These are phyloP conservation scores for Leucoma salicis DNA, from an alignment of 2,888 invertebrate species.

Conservation along the genomic window DNA sequence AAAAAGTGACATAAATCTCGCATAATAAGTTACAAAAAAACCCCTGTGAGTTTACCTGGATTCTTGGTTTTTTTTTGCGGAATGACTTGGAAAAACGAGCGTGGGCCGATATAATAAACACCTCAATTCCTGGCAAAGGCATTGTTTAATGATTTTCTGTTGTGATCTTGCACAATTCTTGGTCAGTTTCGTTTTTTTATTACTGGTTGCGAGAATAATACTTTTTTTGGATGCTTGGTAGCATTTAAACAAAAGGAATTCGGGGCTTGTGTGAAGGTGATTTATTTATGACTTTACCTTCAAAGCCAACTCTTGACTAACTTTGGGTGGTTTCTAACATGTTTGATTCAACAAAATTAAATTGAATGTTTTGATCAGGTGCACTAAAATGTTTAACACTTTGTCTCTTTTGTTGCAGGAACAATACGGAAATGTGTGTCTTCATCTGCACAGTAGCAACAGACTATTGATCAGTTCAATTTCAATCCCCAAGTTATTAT, in stretches of 20 bases:
- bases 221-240: conserved; percentile 76
- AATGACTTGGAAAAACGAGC: conserved; percentile 62
- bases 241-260: conserved; percentile 78
- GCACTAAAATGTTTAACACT: conserved; percentile 50
- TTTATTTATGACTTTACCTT: conserved; percentile 77
- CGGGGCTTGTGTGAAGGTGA: conserved; percentile 73
- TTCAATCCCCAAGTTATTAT: conserved; percentile 47
- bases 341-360: conserved; percentile 43
- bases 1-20: conserved; percentile 82
- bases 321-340: conserved; percentile 62
- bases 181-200: conserved; percentile 61
- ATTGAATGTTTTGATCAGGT: conserved; percentile 41
- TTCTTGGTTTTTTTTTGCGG: conserved; percentile 61
- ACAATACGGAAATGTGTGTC: conserved; percentile 63
- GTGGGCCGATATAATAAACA: conserved; percentile 77
- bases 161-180: conserved; percentile 80
- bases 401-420: conserved; percentile 73
- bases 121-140: conserved; percentile 78
- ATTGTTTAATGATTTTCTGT: conserved; percentile 81
- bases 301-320: conserved; percentile 68
- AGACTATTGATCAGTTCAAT: conserved; percentile 43
- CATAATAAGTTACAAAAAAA: conserved; percentile 77
- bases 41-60: conserved; percentile 70
- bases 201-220: conserved; percentile 67
- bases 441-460: conserved; percentile 43